phyloP scores from a whole-genome alignment of 1,140 invertebrate species.

The Neodiprion pinetum region DNA sequence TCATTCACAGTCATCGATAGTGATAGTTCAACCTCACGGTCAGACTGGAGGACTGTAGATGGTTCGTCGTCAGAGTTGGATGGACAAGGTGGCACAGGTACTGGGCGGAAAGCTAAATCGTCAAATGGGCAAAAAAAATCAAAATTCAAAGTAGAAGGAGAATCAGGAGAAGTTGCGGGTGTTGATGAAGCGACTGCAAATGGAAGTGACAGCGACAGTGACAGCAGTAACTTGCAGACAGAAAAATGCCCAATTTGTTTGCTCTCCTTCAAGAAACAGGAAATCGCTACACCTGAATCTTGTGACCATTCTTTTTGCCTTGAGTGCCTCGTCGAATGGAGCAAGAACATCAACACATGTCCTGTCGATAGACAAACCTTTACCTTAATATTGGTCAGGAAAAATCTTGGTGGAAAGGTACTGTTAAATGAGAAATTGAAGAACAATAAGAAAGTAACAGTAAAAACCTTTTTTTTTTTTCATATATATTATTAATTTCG shows the following conservation, averaged over 20 bases:
- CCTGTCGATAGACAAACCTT: slow-evolving; percentile 91
- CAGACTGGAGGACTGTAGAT: slow-evolving; percentile 52
- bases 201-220: slow-evolving; percentile 54
- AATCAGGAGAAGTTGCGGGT: slow-evolving; percentile 19
- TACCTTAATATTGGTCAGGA: slow-evolving; percentile 77
- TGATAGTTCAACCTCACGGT: slow-evolving; percentile 51
- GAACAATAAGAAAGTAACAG: slow-evolving; percentile 6
- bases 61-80: slow-evolving; percentile 32
- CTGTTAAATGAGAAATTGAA: neutral
- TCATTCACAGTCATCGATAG: slow-evolving; percentile 37
- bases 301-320: slow-evolving; percentile 92
- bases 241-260: slow-evolving; percentile 89
- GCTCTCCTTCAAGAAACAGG: slow-evolving; percentile 69
- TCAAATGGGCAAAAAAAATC: slow-evolving; percentile 23
- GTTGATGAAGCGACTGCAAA: slow-evolving; percentile 17
- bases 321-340: slow-evolving; percentile 90
- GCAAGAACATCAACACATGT: slow-evolving; percentile 94
- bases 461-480: slow-evolving; percentile 1
- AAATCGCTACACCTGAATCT: slow-evolving; percentile 83
- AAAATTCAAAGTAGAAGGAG: slow-evolving; percentile 22
- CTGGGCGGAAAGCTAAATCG: slow-evolving; percentile 15
- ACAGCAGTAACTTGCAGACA: slow-evolving; percentile 71
- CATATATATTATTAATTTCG: neutral
- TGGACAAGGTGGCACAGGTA: neutral
- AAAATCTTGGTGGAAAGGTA: slow-evolving; percentile 72